Conservation (phyloP, 2,113 vertebrate species). For the Dryoscopus gambensis region DNA sequence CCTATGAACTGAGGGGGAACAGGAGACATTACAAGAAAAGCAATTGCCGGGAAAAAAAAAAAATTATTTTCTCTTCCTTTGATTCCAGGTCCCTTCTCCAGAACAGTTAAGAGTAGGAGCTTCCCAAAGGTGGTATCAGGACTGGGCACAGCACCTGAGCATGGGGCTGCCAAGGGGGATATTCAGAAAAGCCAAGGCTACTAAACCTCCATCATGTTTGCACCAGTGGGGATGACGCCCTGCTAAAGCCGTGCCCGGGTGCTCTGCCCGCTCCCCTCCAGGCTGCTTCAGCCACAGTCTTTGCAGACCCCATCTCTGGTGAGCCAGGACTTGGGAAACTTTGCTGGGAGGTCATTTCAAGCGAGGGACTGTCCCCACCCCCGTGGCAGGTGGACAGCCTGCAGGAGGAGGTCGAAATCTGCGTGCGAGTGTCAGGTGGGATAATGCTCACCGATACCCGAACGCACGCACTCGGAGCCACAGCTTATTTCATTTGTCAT, state of each 20-base stretch:
- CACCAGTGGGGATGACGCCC: rapidly evolving
- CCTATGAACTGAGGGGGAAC: neutral
- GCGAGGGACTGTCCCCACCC: neutral
- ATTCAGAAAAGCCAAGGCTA: neutral
- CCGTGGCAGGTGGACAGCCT: neutral
- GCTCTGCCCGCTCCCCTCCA: neutral
- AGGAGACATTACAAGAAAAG: neutral
- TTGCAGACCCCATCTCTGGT: neutral
- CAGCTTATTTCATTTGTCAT: neutral
- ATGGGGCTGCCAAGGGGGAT: neutral
- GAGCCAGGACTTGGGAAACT: neutral
- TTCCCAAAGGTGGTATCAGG: neutral
- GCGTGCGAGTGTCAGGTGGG: neutral
- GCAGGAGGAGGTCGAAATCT: neutral
- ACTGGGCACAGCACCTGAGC: neutral
- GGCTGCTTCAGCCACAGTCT: neutral
- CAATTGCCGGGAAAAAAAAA: neutral
- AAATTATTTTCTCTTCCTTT: neutral
- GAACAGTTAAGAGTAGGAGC: neutral
- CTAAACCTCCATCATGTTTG: rapidly evolving
- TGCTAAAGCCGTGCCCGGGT: neutral
- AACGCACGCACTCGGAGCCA: rapidly evolving
- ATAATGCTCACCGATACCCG: neutral
- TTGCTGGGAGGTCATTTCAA: neutral
- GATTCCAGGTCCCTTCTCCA: neutral